Evolutionary conservation across 2,113 vertebrate genomes (phyloP), one percentile per base, ranked within the genome.

Genomic region (Dolichallabes microphthalmus): DNA sequence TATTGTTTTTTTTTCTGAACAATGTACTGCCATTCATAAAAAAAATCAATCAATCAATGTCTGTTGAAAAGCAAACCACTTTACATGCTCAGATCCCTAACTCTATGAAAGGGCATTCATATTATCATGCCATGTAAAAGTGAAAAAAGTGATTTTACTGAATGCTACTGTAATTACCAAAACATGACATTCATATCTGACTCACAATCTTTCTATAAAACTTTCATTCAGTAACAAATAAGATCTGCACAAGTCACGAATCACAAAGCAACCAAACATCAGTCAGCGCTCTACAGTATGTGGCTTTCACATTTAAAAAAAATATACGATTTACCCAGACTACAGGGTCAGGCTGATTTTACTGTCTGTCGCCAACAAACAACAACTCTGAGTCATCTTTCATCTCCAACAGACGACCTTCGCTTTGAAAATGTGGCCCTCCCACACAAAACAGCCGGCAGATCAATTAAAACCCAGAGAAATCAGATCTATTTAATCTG

Each of bases 351-450:
- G 25, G 27, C 32, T 71, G 82, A 68, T 69, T 88, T 85, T 66
- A 82, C 80, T 83, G 80, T 87, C 80, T 85, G 83, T 68, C 74
- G 32, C 80, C 58, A 50, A 57, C 15, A 35, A 86, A 85, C 83
- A 80, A 89, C 76, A 80, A 85, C 58, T 74, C 66, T 87, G 86
- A 85, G 73, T 89, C 86, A 89, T 85, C 88, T 80, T 86, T 75
- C 86, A 79, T 71, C 86, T 89, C 60, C 60, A 63, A 35, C 83
- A 89, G 86, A 87, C 75, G 55, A 22, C n/a, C 68, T 30, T 79
- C 27, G 17, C 86, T 75, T 87, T 80, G 83, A 86, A 87, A 81
- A 58, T 27, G 71, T 55, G 39, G 61, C 66, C 75, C 83, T n/a
- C n/a, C 32, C 53, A 39, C 69, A 84, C 80, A 85, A 71, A 83